Evolutionary conservation across 2,797 vertebrate species (phyloP).

Genomic region (Pangasius larnaudii): DNA sequence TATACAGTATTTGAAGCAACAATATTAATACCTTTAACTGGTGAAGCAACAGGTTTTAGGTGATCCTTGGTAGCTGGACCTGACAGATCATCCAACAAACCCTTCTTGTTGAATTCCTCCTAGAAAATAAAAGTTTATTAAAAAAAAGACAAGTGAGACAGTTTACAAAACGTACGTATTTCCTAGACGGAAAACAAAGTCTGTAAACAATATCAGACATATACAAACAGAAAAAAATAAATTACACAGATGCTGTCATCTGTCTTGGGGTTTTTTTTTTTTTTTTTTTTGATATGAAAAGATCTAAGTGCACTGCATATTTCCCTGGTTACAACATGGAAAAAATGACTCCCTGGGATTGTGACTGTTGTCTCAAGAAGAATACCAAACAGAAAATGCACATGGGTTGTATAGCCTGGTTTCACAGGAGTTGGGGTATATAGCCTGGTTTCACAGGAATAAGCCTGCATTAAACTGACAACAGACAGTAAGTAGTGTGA

Average conservation of each 20-base stretch:
- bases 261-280: background rate
- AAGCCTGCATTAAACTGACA: background rate
- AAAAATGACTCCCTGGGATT: conserved; percentile 2
- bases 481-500: background rate
- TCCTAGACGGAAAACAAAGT: background rate
- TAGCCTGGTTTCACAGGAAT: too few relatives aligned
- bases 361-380: conserved; percentile 10
- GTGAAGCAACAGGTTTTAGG: conserved; percentile 57
- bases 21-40: conserved; percentile 64
- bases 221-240: background rate
- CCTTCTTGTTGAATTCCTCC: conserved; percentile 70
- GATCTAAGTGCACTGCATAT: background rate
- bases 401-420: too few relatives aligned
- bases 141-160: background rate
- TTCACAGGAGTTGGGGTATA: background rate
- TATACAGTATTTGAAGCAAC: background rate
- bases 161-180: background rate
- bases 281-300: background rate
- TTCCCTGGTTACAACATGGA: conserved; percentile 30
- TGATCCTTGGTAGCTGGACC: conserved; percentile 55
- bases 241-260: background rate
- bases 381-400: conserved; percentile 1
- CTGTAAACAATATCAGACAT: background rate
- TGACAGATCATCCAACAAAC: conserved; percentile 49
- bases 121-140: conserved; percentile 36